Conservation (phyloP, 2,888 invertebrate species). For the Lingula anatina region DNA sequence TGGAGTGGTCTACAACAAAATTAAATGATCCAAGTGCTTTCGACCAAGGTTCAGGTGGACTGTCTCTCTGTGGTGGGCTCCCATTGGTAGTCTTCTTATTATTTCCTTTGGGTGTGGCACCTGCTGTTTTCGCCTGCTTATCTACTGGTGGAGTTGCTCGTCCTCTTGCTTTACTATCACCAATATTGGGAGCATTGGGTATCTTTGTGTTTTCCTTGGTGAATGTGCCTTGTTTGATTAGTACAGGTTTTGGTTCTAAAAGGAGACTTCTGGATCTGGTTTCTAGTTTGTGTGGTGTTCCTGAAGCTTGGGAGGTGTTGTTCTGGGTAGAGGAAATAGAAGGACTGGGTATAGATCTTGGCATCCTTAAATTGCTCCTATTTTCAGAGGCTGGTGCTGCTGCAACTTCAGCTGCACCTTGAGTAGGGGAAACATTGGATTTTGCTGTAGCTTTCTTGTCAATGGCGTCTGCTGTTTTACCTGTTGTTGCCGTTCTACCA, state of each 20-base stretch:
- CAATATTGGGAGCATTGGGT: constrained; percentile 21
- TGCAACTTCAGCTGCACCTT: too few relatives aligned
- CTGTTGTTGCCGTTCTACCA: too few relatives aligned
- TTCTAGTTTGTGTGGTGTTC: too few relatives aligned
- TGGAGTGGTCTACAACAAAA: constrained; percentile 15
- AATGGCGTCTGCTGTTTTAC: too few relatives aligned
- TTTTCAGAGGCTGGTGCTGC: not conserved
- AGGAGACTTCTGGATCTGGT: too few relatives aligned
- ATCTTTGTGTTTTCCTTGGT: constrained; percentile 66
- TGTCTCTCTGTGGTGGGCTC: constrained; percentile 10
- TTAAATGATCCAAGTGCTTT: constrained; percentile 27
- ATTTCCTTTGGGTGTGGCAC: too few relatives aligned
- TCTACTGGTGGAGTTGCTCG: not conserved
- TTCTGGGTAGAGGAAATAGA: too few relatives aligned
- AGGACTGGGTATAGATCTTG: too few relatives aligned
- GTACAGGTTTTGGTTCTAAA: constrained; percentile 30
- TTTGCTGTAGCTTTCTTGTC: not conserved
- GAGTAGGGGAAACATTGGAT: too few relatives aligned
- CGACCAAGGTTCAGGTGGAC: constrained; percentile 22
- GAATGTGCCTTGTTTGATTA: constrained; percentile 82
- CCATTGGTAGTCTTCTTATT: constrained; percentile 10
- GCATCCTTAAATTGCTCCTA: too few relatives aligned
- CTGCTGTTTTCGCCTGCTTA: not conserved
- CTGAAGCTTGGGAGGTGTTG: too few relatives aligned
- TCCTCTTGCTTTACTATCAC: too few relatives aligned